Evolutionary conservation across 2,797 vertebrate genomes (phyloP).

Genomic region (Epinephelus coioides): DNA sequence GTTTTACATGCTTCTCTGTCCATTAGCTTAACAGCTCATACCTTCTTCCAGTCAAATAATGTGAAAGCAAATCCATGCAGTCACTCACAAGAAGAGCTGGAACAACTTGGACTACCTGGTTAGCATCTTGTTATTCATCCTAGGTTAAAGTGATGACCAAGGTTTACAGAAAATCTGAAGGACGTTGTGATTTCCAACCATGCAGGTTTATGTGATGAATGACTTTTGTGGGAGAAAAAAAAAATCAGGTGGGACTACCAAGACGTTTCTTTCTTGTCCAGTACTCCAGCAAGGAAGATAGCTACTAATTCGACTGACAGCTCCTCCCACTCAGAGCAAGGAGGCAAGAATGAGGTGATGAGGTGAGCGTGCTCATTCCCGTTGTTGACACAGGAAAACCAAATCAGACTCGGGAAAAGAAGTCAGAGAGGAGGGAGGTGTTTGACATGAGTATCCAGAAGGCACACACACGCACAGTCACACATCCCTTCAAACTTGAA

Average conservation of each 20-base stretch:
- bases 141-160: slow-evolving; percentile 32
- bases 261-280: slow-evolving; percentile 49
- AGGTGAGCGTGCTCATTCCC: slow-evolving; percentile 67
- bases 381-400: slow-evolving; percentile 42
- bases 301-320: slow-evolving; percentile 40
- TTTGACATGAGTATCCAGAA: slow-evolving; percentile 52
- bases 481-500: slow-evolving; percentile 61
- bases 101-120: slow-evolving; percentile 31
- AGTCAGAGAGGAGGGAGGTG: slow-evolving; percentile 43
- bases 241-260: slow-evolving; percentile 34
- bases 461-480: slow-evolving; percentile 42
- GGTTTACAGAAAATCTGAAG: slow-evolving; percentile 35
- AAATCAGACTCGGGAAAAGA: slow-evolving; percentile 48
- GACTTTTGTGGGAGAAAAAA: slow-evolving; percentile 20
- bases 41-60: slow-evolving; percentile 45
- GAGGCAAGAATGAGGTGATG: slow-evolving; percentile 66
- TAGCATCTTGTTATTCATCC: slow-evolving; percentile 31
- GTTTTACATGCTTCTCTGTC: slow-evolving; percentile 59
- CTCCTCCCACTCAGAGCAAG: slow-evolving; percentile 51
- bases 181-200: slow-evolving; percentile 51
- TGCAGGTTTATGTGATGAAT: slow-evolving; percentile 68
- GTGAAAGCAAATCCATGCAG: slow-evolving; percentile 64
- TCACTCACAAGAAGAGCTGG: slow-evolving; percentile 35
- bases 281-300: slow-evolving; percentile 41
- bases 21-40: slow-evolving; percentile 19